phyloP scores from a whole-genome alignment of 2,113 vertebrate genomes.

The Danio rerio region DNA sequence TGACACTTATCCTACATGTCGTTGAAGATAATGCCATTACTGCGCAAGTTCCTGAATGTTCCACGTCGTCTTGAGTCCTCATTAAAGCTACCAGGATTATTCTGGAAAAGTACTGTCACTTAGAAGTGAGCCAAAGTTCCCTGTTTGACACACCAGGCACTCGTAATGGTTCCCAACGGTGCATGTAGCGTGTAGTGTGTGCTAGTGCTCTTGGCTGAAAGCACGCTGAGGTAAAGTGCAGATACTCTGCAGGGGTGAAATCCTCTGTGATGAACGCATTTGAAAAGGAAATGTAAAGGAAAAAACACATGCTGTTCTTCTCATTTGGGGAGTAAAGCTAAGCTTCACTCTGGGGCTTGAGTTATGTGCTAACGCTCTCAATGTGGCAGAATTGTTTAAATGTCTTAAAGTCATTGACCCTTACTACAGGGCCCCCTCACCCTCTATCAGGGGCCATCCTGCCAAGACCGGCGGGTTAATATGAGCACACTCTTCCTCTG shows the following conservation, averaged over 20 bases:
- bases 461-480: background rate
- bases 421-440: background rate
- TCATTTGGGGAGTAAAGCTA: conserved; percentile 61
- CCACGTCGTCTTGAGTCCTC: background rate
- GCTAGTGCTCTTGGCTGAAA: conserved; percentile 2
- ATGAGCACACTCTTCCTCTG: background rate
- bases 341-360: conserved; percentile 60
- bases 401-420: conserved; percentile 56
- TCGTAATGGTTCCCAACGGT: background rate
- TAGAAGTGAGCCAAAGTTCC: background rate
- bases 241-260: conserved; percentile 43
- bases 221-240: conserved; percentile 34
- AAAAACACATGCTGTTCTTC: conserved; percentile 74
- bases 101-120: conserved; percentile 12
- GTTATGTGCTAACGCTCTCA: conserved; percentile 65
- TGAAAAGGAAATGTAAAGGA: conserved; percentile 64
- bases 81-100: background rate
- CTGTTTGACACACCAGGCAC: background rate
- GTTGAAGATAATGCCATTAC: background rate
- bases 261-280: conserved; percentile 58
- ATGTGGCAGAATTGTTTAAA: conserved; percentile 69
- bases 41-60: conserved; percentile 3
- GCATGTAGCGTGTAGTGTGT: conserved; percentile 14
- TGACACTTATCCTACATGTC: background rate
- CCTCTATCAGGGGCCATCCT: background rate